phyloP scores from a whole-genome alignment of 2,113 vertebrate species.

The Eulemur rufifrons region DNA sequence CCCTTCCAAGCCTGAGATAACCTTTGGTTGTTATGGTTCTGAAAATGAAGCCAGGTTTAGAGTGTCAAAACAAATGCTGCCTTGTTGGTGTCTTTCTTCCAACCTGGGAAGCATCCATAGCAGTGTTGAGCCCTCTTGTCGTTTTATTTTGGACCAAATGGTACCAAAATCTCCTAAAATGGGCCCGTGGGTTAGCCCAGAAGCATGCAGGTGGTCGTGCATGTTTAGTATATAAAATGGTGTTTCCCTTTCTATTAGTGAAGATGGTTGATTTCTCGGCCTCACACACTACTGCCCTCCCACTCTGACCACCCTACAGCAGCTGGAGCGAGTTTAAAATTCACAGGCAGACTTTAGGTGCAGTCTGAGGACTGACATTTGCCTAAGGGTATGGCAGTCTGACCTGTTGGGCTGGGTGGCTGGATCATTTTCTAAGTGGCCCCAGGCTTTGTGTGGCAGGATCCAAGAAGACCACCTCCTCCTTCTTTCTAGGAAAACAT shows the following conservation, averaged over 20 bases:
- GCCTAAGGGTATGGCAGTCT: background rate
- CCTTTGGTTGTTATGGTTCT: conserved; percentile 19
- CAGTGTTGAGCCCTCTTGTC: background rate
- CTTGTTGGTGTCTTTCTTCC: background rate
- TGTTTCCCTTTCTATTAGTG: background rate
- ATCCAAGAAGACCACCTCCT: background rate
- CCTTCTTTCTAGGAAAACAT: conserved; percentile 14
- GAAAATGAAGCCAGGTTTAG: conserved; percentile 44
- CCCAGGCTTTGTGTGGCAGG: background rate
- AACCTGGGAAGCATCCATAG: background rate
- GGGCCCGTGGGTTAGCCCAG: background rate
- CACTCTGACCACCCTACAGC: background rate
- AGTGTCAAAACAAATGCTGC: background rate
- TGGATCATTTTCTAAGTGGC: background rate
- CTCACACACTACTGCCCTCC: background rate
- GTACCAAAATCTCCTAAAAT: background rate
- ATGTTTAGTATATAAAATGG: background rate
- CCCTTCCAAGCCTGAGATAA: conserved; percentile 3
- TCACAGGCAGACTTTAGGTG: background rate
- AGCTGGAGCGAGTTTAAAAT: background rate
- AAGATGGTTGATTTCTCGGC: background rate
- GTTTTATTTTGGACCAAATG: background rate
- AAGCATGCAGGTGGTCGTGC: background rate
- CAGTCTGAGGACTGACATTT: background rate
- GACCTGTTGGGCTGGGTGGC: background rate